Evolutionary conservation across 2,113 vertebrate species (phyloP).

Genomic region (Poicephalus meyeri): DNA sequence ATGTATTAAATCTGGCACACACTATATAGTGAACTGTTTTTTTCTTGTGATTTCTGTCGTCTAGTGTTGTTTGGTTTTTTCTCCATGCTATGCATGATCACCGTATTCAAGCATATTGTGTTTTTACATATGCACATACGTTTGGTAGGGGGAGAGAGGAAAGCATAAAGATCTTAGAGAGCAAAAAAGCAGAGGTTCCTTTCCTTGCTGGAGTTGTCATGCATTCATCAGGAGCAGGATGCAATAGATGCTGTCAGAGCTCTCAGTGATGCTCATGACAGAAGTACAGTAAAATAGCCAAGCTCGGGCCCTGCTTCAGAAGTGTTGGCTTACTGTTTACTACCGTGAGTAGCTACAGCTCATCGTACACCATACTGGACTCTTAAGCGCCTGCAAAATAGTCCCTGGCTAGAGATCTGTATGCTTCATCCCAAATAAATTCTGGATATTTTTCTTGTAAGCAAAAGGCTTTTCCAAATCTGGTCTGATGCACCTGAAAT

Average conservation of each 20-base stretch:
- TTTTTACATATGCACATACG: background rate
- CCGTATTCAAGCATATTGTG: background rate
- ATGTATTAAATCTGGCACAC: background rate
- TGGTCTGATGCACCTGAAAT: background rate
- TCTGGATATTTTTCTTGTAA: background rate
- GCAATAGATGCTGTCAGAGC: background rate
- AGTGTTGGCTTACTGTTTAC: background rate
- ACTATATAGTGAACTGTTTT: background rate
- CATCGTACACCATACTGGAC: fast-evolving
- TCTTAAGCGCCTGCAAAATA: background rate
- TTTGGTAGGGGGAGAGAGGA: background rate
- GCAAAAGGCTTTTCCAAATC: background rate
- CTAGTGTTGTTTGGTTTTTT: background rate
- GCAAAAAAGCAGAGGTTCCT: background rate
- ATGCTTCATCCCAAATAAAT: background rate
- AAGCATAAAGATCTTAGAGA: background rate
- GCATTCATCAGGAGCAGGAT: background rate
- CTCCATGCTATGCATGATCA: background rate
- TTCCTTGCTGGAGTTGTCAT: background rate
- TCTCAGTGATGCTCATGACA: background rate
- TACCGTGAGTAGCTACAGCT: background rate
- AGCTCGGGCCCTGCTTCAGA: background rate
- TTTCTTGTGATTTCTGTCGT: background rate
- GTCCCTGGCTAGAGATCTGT: background rate
- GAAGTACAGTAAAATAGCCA: background rate